Evolutionary conservation across 2,113 vertebrate genomes (phyloP).

Genomic region (Corythoichthys intestinalis): DNA sequence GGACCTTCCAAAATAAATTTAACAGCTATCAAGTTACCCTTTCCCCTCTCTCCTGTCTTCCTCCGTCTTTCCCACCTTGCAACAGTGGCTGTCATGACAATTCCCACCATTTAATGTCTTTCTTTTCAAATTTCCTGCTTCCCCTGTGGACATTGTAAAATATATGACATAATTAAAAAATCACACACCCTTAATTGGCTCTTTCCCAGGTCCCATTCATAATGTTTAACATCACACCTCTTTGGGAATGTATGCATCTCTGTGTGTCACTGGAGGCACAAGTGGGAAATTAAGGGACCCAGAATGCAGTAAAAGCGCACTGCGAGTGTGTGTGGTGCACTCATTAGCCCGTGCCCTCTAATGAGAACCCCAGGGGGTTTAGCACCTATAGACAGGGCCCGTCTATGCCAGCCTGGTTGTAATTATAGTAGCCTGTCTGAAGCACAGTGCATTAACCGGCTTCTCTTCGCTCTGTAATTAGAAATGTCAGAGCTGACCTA

Average conservation of each 20-base stretch:
- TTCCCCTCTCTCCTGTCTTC: slow-evolving; percentile 7
- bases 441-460: slow-evolving; percentile 35
- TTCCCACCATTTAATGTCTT: slow-evolving; percentile 28
- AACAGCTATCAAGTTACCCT: slow-evolving; percentile 55
- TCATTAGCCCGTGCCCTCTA: slow-evolving; percentile 63
- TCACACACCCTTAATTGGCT: slow-evolving; percentile 66
- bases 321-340: slow-evolving; percentile 36
- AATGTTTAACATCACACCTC: slow-evolving; percentile 58
- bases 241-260: slow-evolving; percentile 24
- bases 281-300: slow-evolving; percentile 61
- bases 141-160: slow-evolving; percentile 48
- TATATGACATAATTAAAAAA: slow-evolving; percentile 59
- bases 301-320: slow-evolving; percentile 52
- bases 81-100: slow-evolving; percentile 19
- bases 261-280: slow-evolving; percentile 51
- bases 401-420: slow-evolving; percentile 53
- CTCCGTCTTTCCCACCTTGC: neutral
- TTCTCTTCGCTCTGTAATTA: slow-evolving; percentile 58
- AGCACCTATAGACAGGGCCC: slow-evolving; percentile 50
- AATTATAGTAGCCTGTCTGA: slow-evolving; percentile 59
- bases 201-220: slow-evolving; percentile 54
- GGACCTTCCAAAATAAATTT: slow-evolving; percentile 67
- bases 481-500: slow-evolving; percentile 55
- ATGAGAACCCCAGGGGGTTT: slow-evolving; percentile 65
- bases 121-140: slow-evolving; percentile 33